Evolutionary conservation across 2,888 invertebrate species (phyloP), one percentile per base, ranked within the genome.

Genomic region (Drosophila borborema): DNA sequence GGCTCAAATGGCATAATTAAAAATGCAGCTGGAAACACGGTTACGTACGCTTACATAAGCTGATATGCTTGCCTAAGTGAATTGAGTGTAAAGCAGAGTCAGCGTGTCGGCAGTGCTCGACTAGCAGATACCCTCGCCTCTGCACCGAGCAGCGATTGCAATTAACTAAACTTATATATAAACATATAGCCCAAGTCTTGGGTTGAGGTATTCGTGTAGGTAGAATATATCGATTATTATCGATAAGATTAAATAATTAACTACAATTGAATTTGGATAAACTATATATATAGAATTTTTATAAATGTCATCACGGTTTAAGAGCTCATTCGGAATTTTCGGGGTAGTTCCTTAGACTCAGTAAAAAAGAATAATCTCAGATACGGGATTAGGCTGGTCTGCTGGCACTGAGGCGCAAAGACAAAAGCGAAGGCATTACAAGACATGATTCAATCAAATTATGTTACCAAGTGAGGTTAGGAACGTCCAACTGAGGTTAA

Each of bases 1-100:
- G 14, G 12, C 53, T 12, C 20, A 48, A 20, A 14, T 28, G 36
- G 53, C 8, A n/a, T 38, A 23, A 54, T 54, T 54, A 54, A 54
- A 54, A 54, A 41, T 40, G 16, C 40, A 55, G 40, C 55, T 31
- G 18, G n/a, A 6, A 40, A n/a, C 28, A n/a, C 7, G 36, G 3
- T 8, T 8, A 10, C 23, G 5, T 2, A 5, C 36, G 53, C 3
- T 36, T 20, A 20, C 18, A 20, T 18, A 36, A 20, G 36, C 2
- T 8, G 38, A 38, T 38, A 38, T 16, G 53, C 23, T 20, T 14
- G 23, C 9, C 16, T 54, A 9, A 23, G 20, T 16, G 38, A 23
- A 20, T 12, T 18, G 18, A 12, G 7, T 20, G 10, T n/a, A n/a
- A n/a, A n/a, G 31, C 1, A 3, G 1, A 9, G 10, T 10, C 48